These are phyloP conservation scores for Actinernus sp. DNA, from an alignment of 92 coral and sea anemone species.

Conservation along the genomic window DNA sequence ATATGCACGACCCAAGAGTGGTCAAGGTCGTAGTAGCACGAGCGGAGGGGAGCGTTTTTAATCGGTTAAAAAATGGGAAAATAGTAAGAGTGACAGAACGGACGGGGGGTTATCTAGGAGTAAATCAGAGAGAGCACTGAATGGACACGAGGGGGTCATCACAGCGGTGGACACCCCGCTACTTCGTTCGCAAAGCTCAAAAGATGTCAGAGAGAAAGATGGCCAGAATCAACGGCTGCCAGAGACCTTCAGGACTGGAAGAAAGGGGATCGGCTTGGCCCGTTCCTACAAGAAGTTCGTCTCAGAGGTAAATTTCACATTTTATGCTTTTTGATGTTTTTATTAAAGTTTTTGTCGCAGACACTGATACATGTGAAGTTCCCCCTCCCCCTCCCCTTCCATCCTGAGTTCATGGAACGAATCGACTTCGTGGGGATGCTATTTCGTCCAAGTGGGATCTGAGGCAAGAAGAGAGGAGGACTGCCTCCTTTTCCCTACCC, in stretches of 20 bases:
- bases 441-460: too few species aligned
- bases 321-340: too few species aligned
- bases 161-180: background rate
- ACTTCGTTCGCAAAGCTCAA: constrained; percentile 26
- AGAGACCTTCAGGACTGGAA: background rate
- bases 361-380: too few species aligned
- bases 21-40: constrained; percentile 6
- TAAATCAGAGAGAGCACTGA: constrained; percentile 28
- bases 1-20: background rate
- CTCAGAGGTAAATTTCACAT: background rate
- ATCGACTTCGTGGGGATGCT: too few species aligned
- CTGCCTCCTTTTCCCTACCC: too few species aligned
- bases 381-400: too few species aligned
- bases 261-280: background rate
- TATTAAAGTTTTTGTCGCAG: too few species aligned
- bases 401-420: too few species aligned
- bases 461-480: too few species aligned
- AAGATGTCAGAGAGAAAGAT: constrained; percentile 8
- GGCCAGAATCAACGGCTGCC: background rate
- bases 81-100: background rate
- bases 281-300: background rate
- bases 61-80: constrained; percentile 31
- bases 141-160: background rate
- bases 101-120: constrained; percentile 19
- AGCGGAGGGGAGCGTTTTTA: background rate